Base-by-base conservation (phyloP, 1,140 invertebrate genomes). In the Harpegnathos saltator region DNA sequence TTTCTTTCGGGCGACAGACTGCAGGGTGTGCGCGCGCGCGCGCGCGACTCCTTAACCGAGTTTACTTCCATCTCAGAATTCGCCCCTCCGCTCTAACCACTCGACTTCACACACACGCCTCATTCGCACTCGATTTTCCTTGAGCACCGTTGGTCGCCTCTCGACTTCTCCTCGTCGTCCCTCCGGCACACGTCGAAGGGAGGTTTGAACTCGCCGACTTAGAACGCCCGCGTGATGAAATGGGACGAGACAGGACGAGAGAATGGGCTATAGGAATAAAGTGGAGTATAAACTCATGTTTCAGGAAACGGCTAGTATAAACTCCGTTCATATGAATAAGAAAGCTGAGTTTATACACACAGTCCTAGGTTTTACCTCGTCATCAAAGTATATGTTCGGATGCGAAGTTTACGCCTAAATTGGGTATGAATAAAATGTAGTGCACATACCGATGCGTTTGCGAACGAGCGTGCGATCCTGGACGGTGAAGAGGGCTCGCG, bases 71-170 rank as follows among this genome's bases (percentile, higher is more conserved):
- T 62, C 85, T 85, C 71, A 71, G 56, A 86, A 69, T 82, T 54
- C 73, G 83, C 84, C 77, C 78, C 38, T 9, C 54, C 59, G 12
- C 38, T 44, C 66, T 26, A 62, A 44, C 63, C 75, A 58, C 50
- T 33, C 77, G 80, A 73, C 84, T 86, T 87, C 72, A 33, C 69
- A 61, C 69, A 61, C 85, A 56, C 54, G 73, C 80, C 75, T 71
- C 50, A 69, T 83, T 86, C 81, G 86, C 85, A 58, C 85, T 87
- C 85, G 84, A 88, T 89, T 89, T 88, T 89, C 85, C 83, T 89
- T 62, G 87, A 89, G 87, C 69, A 75, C 29, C 81, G 68, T 83
- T 82, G 86, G 78, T 58, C 80, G 72, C 33, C 74, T 54, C 78
- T 83, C 86, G 84, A 74, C 81, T 80, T 78, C 85, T 62, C 29